Conservation (phyloP, 2,797 vertebrate species). For the Microctenopoma stevenorrisi region DNA sequence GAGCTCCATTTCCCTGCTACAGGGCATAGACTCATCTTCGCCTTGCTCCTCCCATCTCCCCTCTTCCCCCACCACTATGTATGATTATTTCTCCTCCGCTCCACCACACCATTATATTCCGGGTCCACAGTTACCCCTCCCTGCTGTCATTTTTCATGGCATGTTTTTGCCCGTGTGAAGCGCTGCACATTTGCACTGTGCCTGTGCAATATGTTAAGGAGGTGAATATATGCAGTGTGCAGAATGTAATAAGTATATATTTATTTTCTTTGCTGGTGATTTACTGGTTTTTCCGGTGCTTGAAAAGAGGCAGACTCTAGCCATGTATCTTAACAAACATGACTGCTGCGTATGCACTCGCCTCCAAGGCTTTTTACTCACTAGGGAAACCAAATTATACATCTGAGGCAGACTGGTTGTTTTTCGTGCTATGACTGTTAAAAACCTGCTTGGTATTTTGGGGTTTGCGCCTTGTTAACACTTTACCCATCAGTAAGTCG, state of each 20-base stretch:
- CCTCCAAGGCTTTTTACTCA: conserved; percentile 78
- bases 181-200: conserved; percentile 75
- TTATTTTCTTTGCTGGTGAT: conserved; percentile 83
- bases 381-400: conserved; percentile 81
- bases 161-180: conserved; percentile 77
- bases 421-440: conserved; percentile 73
- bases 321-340: conserved; percentile 81
- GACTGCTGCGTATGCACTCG: conserved; percentile 79
- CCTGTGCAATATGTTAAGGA: conserved; percentile 81
- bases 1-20: conserved; percentile 78
- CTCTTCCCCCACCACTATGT: conserved; percentile 74
- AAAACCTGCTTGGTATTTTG: conserved; percentile 63
- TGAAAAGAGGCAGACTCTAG: conserved; percentile 64
- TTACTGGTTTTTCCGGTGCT: conserved; percentile 74
- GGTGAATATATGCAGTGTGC: conserved; percentile 81
- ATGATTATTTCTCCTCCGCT: conserved; percentile 83
- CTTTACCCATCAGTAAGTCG: conserved; percentile 4
- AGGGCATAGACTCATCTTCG: conserved; percentile 78
- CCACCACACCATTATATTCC: conserved; percentile 78
- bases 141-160: conserved; percentile 84
- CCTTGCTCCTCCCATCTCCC: conserved; percentile 67
- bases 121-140: conserved; percentile 79
- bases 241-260: conserved; percentile 84
- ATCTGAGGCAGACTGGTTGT: conserved; percentile 75
- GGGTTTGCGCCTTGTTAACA: conserved; percentile 38